Base-by-base conservation (phyloP, 2,888 invertebrate genomes). In the Macaria liturata region DNA sequence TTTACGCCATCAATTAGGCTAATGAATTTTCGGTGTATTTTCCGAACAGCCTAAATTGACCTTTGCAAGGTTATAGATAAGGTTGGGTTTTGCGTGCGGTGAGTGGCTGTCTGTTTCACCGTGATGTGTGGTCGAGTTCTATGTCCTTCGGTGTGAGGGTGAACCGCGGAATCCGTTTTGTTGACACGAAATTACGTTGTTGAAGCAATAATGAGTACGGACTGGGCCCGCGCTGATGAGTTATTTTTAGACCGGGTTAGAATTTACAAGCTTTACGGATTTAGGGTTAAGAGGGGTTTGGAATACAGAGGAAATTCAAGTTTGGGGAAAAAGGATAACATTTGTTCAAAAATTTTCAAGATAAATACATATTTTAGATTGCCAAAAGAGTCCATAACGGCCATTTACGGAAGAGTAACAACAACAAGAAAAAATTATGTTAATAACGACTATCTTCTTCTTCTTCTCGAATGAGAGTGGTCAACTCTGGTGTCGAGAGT, bases 101-200 rank as follows among this genome's bases (percentile, higher is more conserved):
- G n/a, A n/a, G 20, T 34, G 37, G 46, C 5, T 9, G 39, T 42
- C 40, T 46, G 32, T 50, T 20, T 9, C 9, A 37, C 32, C 42
- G 42, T 42, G 44, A 50, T 46, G 47, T 57, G 57, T 54, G 64
- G 64, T 64, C 46, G 47, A 55, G 57, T 56, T 57, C 50, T 58
- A 61, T 58, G 56, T 56, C 62, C 52, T 9, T 52, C 37, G 54
- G 61, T 60, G 66, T 68, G 61, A 61, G 58, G 62, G 56, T 54
- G 44, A 47, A 56, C 64, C 66, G 53, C 62, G 58, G 57, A 61
- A 61, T 64, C 61, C 57, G 57, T 54, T 61, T 59, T 61, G 62
- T 63, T 66, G 59, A 64, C 64, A 52, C 55, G 54, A 59, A 62
- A 62, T 66, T 59, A 61, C 59, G 57, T 51, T 54, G 65, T 58